phyloP scores from a whole-genome alignment of 1,140 invertebrate genomes.

The Diachasma alloeum region DNA sequence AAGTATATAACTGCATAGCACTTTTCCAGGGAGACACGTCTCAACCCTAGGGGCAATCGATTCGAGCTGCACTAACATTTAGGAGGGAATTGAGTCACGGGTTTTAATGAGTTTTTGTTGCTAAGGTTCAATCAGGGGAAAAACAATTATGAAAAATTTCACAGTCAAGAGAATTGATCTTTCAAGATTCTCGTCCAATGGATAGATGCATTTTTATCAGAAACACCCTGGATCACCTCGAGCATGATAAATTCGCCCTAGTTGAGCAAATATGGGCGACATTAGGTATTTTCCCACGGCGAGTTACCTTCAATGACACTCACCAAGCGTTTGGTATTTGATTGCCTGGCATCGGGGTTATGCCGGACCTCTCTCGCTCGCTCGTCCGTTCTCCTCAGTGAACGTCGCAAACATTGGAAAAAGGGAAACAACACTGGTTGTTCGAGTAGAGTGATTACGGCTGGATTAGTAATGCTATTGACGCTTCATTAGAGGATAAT shows the following conservation, averaged over 20 bases:
- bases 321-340: constrained; percentile 8
- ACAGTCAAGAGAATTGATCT: too few relatives aligned
- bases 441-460: neutral
- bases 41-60: constrained; percentile 5
- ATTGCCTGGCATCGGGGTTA: neutral
- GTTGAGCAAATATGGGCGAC: neutral
- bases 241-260: neutral
- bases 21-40: constrained; percentile 11
- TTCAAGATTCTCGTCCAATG: too few relatives aligned
- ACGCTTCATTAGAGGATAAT: neutral
- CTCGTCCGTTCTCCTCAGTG: neutral
- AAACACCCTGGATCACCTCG: neutral
- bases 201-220: neutral
- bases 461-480: neutral
- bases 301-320: constrained; percentile 11
- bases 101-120: neutral
- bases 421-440: neutral
- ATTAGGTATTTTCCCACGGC: constrained; percentile 1
- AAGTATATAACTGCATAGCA: neutral
- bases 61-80: neutral
- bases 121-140: too few relatives aligned
- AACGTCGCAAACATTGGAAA: neutral
- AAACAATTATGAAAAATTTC: too few relatives aligned
- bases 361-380: neutral
- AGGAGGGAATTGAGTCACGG: neutral